These are phyloP conservation scores for Ganaspis brasiliensis DNA, from an alignment of 2,888 invertebrate species.

Conservation along the genomic window DNA sequence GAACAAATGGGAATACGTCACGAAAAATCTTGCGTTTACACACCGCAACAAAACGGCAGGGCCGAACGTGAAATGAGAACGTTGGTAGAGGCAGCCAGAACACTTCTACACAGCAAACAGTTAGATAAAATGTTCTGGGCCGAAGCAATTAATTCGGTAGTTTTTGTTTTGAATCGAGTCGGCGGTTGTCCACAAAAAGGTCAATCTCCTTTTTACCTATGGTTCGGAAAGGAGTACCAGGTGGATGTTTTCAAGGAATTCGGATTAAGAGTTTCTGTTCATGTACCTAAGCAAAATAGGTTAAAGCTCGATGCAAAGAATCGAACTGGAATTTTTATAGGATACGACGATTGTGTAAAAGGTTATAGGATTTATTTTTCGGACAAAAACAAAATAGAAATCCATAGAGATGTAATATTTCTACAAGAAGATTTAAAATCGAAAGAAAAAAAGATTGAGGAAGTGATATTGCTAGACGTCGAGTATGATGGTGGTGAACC, in stretches of 20 bases:
- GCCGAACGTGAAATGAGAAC: constrained; percentile 70
- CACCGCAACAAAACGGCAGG: constrained; percentile 61
- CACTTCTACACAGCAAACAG: constrained; percentile 57
- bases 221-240: constrained; percentile 60
- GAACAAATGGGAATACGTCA: constrained; percentile 54
- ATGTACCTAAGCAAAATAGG: constrained; percentile 69
- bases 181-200: constrained; percentile 65
- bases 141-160: constrained; percentile 74
- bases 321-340: constrained; percentile 64
- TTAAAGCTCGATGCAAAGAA: constrained; percentile 56
- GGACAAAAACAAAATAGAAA: constrained; percentile 20
- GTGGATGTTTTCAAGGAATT: constrained; percentile 57
- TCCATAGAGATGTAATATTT: constrained; percentile 21
- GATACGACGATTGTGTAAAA: constrained; percentile 65
- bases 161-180: constrained; percentile 72
- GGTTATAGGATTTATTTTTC: constrained; percentile 62
- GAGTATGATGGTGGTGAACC: background rate
- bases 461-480: background rate
- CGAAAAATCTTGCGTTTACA: constrained; percentile 53
- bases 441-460: constrained; percentile 16
- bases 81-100: constrained; percentile 64
- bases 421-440: background rate
- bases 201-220: constrained; percentile 68
- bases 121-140: constrained; percentile 72
- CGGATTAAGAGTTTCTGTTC: constrained; percentile 68